Evolutionary conservation across 2,113 vertebrate genomes (phyloP).

Genomic region (Trochalopteron elliotii): DNA sequence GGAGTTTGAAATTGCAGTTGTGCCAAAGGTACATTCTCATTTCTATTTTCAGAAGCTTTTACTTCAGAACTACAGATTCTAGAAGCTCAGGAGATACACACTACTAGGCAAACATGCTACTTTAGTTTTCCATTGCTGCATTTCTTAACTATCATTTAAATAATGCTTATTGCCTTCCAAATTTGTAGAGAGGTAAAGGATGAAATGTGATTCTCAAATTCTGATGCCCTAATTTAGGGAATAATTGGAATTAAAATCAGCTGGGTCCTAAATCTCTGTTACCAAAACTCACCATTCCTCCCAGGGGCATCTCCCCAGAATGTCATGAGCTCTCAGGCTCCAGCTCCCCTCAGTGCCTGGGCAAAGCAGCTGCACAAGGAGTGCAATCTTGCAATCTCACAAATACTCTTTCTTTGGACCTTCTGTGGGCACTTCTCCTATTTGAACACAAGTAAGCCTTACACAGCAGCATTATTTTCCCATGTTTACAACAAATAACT

Average conservation of each 20-base stretch:
- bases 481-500: neutral
- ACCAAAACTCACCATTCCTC: neutral
- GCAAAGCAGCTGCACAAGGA: neutral
- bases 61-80: neutral
- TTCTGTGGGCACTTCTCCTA: neutral
- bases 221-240: neutral
- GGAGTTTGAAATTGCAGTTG: neutral
- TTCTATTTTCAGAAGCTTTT: neutral
- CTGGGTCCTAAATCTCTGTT: neutral
- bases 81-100: neutral
- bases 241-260: neutral
- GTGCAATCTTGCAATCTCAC: neutral
- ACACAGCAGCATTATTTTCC: neutral
- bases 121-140: neutral
- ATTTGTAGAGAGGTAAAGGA: neutral
- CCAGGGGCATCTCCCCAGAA: neutral
- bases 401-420: neutral
- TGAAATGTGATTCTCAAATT: neutral
- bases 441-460: neutral
- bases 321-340: neutral
- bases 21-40: neutral
- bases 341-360: neutral
- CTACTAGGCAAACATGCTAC: neutral
- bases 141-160: neutral
- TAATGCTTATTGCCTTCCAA: neutral